Conservation (phyloP, 2,888 invertebrate genomes). For the Neoitamus cyanurus region DNA sequence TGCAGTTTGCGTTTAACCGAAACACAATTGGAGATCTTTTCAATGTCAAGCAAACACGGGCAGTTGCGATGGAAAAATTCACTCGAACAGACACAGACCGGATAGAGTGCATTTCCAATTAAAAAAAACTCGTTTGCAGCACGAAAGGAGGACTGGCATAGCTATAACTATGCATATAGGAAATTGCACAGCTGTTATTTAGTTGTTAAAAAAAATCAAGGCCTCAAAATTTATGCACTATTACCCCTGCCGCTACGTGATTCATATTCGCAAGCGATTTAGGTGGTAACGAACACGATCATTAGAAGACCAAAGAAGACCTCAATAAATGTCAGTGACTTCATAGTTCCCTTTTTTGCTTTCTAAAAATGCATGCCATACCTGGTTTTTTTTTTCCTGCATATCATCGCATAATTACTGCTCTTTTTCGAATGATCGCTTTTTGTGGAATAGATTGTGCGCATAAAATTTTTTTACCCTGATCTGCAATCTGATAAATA, state of each 20-base stretch:
- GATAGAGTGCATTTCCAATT: neutral
- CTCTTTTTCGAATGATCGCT: neutral
- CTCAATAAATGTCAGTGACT: neutral
- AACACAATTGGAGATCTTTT: conserved; percentile 2
- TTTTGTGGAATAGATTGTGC: neutral
- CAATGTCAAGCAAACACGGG: neutral
- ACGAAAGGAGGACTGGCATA: neutral
- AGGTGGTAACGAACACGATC: neutral
- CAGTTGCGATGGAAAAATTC: neutral
- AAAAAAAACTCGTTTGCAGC: neutral
- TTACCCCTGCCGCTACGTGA: neutral
- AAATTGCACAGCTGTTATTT: neutral
- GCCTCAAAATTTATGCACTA: neutral
- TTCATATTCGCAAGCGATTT: neutral
- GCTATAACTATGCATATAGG: neutral
- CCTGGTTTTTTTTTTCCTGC: neutral
- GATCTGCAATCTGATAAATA: neutral
- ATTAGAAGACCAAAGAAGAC: neutral
- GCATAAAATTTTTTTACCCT: neutral
- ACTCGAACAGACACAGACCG: neutral
- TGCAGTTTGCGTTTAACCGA: neutral
- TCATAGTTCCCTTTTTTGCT: neutral
- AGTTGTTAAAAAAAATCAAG: neutral
- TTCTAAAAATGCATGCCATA: neutral
- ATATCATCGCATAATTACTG: neutral